Base-by-base conservation (phyloP, 2,888 invertebrate genomes). In the Eustalomyia histrio region DNA sequence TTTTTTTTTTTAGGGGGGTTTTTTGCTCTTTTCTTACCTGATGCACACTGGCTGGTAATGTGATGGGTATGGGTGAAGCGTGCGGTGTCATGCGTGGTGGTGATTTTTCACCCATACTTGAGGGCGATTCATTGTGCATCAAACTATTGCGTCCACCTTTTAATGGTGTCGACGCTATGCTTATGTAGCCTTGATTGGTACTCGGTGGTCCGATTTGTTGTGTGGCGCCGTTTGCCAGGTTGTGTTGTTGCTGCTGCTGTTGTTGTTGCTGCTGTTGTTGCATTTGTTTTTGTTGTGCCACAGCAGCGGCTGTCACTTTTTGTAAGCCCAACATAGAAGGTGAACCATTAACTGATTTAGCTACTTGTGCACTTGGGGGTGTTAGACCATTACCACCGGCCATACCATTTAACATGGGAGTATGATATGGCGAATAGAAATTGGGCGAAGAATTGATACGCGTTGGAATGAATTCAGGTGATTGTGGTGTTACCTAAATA, bases 401-500 rank as follows among this genome's bases (percentile, higher is more conserved):
- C 53, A 76, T 74, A 76, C 78, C 72, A 85, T 85, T 90, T 83
- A 90, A 83, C 85, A 89, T 87, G 64, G 88, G 84, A 65, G 84
- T 84, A 78, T 89, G 88, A 88, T 89, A 90, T 85, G 90, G 88
- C 85, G 90, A 85, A 83, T 90, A 90, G 83, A 89, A 90, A 83
- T 88, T 90, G 75, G 90, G 88, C 79, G 90, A 89, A 83, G 90
- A 88, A 84, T 86, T 90, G 83, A 90, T 85, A 86, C 90, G 89
- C 82, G 90, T 90, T 87, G 92, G 92, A 89, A 92, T 91, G 90
- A 92, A 92, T 89, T 92, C 92, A 76, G 92, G 91, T 83, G 92
- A 91, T 86, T 92, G 92, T 76, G 91, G 90, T 64, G 91, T 90
- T 86, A 92, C 92, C 91, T 92, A 90, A 84, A 57, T 7, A 2